These are phyloP conservation scores for Lepidostoma basale DNA, from an alignment of 1,140 invertebrate genomes.

Conservation along the genomic window DNA sequence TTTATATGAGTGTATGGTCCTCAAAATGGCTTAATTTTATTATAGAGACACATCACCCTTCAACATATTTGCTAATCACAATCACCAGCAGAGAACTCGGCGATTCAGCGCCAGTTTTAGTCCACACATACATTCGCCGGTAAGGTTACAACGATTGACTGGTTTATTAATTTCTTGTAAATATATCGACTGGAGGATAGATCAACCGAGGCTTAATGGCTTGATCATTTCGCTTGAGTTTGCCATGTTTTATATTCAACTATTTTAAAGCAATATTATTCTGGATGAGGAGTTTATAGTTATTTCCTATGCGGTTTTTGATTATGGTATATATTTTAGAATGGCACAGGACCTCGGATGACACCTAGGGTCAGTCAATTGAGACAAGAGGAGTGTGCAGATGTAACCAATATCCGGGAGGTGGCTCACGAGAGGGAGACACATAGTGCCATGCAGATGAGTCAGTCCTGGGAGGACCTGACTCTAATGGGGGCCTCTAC, in stretches of 20 bases:
- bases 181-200: too few relatives aligned
- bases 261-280: too few relatives aligned
- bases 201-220: too few relatives aligned
- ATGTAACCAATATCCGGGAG: constrained; percentile 78
- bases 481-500: constrained; percentile 68
- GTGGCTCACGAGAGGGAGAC: constrained; percentile 88
- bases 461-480: constrained; percentile 88
- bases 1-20: background rate
- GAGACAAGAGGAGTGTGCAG: constrained; percentile 85
- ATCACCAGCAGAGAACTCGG: constrained; percentile 65
- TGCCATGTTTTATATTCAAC: too few relatives aligned
- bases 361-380: constrained; percentile 85
- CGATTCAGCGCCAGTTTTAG: constrained; percentile 87
- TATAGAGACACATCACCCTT: constrained; percentile 58
- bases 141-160: constrained; percentile 53
- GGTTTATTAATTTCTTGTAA: too few relatives aligned
- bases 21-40: constrained; percentile 12
- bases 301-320: background rate
- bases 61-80: constrained; percentile 57
- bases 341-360: constrained; percentile 67
- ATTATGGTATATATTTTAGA: constrained; percentile 34
- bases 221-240: too few relatives aligned
- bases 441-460: constrained; percentile 87
- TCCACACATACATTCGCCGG: constrained; percentile 62
- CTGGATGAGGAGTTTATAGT: too few relatives aligned